Conservation (phyloP, 2,888 invertebrate genomes). For the Heliconius charithonia region DNA sequence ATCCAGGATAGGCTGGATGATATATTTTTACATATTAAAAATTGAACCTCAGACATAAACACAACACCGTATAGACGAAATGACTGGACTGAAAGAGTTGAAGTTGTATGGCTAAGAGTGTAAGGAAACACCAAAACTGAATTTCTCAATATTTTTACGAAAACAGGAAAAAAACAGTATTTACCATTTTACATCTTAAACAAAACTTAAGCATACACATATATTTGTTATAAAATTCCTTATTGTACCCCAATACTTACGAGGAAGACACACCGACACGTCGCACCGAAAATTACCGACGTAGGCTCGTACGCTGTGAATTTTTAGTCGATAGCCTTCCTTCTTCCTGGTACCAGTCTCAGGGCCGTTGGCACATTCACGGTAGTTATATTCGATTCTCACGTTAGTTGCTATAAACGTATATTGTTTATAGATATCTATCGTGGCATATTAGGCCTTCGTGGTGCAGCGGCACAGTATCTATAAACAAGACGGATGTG, state of each 20-base stretch:
- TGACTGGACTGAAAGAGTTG: too few relatives aligned
- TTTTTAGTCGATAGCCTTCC: conserved; percentile 75
- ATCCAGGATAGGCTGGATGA: not conserved
- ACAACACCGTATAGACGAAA: not conserved
- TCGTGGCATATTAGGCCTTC: not conserved
- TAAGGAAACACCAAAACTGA: too few relatives aligned
- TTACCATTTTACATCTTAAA: too few relatives aligned
- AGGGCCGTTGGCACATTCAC: conserved; percentile 56
- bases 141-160: too few relatives aligned
- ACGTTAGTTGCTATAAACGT: conserved; percentile 14
- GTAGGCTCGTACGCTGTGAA: conserved; percentile 70
- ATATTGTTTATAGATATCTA: conserved; percentile 9
- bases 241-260: conserved; percentile 59
- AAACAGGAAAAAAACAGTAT: too few relatives aligned
- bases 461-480: not conserved
- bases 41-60: not conserved
- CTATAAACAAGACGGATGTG: not conserved
- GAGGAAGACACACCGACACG: conserved; percentile 73
- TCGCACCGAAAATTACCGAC: conserved; percentile 75
- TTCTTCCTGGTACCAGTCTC: conserved; percentile 66
- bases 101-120: too few relatives aligned
- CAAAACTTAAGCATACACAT: not conserved
- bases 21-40: not conserved
- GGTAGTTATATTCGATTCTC: conserved; percentile 24
- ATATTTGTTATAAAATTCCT: not conserved